Conservation (phyloP, 2,797 vertebrate genomes). For the Acridotheres tristis region DNA sequence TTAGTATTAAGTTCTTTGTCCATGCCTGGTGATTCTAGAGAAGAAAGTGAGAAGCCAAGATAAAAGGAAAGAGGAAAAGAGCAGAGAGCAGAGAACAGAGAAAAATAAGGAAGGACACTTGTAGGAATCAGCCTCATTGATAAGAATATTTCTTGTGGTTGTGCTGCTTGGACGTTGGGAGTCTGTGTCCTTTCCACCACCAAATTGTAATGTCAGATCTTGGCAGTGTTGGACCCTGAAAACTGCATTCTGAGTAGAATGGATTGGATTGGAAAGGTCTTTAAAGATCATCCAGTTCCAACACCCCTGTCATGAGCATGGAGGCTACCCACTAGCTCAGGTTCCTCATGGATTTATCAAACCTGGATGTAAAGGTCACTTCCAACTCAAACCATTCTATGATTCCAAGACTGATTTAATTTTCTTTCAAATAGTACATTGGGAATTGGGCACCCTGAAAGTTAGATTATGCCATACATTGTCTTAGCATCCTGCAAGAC, state of each 20-base stretch:
- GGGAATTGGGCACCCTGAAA: not conserved
- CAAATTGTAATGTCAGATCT: not conserved
- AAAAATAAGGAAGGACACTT: not conserved
- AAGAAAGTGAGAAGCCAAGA: not conserved
- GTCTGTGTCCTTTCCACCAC: not conserved
- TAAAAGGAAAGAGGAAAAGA: not conserved
- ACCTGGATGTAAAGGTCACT: not conserved
- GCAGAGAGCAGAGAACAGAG: not conserved
- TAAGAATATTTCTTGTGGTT: not conserved
- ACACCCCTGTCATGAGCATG: not conserved
- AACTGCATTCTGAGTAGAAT: not conserved
- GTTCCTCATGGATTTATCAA: not conserved
- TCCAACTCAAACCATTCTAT: not conserved
- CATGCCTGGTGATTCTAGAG: not conserved
- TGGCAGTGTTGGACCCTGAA: not conserved
- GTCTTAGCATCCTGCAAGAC: not conserved
- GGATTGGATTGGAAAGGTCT: not conserved
- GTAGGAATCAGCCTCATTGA: not conserved
- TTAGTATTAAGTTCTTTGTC: not conserved
- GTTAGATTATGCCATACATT: not conserved
- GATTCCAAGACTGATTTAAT: not conserved
- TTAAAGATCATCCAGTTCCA: not conserved
- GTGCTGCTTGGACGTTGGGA: not conserved
- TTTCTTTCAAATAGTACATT: not conserved
- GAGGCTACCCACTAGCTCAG: not conserved